These are phyloP conservation scores for Megaleporinus macrocephalus DNA, from an alignment of 2,113 vertebrate species.

Conservation along the genomic window DNA sequence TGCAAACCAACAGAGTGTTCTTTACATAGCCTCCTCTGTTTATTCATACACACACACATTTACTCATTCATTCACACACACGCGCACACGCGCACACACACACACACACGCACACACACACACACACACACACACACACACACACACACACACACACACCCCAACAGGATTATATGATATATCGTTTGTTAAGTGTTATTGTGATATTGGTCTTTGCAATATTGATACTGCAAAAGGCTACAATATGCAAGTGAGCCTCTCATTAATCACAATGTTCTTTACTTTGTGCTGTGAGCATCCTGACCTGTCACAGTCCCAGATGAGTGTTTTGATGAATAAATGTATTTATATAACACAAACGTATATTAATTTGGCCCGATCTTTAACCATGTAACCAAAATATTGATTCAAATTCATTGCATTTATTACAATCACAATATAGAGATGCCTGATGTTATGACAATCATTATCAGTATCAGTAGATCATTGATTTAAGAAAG, in stretches of 20 bases:
- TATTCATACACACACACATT: background rate
- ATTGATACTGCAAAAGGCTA: background rate
- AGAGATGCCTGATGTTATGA: too few species aligned
- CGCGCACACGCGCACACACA: background rate
- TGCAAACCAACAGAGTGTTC: constrained; percentile 78
- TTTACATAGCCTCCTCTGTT: constrained; percentile 66
- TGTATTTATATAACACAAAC: background rate
- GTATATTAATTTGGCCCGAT: too few species aligned
- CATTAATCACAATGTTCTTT: background rate
- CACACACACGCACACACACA: too few species aligned
- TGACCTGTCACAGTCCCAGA: background rate
- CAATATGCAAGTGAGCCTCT: background rate
- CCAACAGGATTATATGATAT: background rate
- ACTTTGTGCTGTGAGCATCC: background rate
- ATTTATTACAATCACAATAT: too few species aligned
- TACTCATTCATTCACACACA: background rate
- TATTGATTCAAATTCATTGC: too few species aligned
- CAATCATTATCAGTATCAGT: too few species aligned
- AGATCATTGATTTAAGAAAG: too few species aligned
- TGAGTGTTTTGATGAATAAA: background rate
- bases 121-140: constrained; percentile 3
- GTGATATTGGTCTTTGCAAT: background rate
- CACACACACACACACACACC: background rate
- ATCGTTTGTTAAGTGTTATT: background rate
- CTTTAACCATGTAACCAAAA: too few species aligned